phyloP scores from a whole-genome alignment of 1,140 invertebrate genomes.

The Ganaspis sp. region DNA sequence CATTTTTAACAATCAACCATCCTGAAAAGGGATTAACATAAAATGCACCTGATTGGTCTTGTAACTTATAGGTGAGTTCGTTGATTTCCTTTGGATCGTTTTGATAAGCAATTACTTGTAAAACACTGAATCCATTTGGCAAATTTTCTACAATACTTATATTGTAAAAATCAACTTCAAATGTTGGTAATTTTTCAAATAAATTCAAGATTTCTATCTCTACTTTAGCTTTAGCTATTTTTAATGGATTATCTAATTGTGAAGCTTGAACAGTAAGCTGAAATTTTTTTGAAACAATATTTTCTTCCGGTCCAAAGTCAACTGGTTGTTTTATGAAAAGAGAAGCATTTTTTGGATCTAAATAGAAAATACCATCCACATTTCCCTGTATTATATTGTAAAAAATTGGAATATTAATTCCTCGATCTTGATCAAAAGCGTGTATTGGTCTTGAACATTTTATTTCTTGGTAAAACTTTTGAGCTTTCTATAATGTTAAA shows the following conservation, averaged over 20 bases:
- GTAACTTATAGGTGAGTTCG: slow-evolving; percentile 87
- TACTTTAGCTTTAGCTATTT: slow-evolving; percentile 83
- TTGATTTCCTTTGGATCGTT: slow-evolving; percentile 89
- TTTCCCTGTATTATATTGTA: slow-evolving; percentile 88
- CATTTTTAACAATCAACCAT: slow-evolving; percentile 89
- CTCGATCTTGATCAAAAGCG: slow-evolving; percentile 86
- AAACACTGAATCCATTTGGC: slow-evolving; percentile 85
- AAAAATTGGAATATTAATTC: slow-evolving; percentile 81
- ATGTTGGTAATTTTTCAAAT: slow-evolving; percentile 90
- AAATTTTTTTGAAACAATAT: slow-evolving; percentile 86
- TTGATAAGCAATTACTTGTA: slow-evolving; percentile 86
- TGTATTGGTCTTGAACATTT: slow-evolving; percentile 83
- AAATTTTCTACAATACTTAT: slow-evolving; percentile 94
- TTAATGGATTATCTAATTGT: slow-evolving; percentile 86
- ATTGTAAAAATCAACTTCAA: slow-evolving; percentile 92
- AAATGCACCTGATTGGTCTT: slow-evolving; percentile 86
- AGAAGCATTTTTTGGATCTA: slow-evolving; percentile 84
- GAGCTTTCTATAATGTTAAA: neutral
- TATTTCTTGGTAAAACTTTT: slow-evolving; percentile 77
- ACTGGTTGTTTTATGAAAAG: slow-evolving; percentile 87
- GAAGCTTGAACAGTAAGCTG: slow-evolving; percentile 86
- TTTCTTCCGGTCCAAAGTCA: slow-evolving; percentile 83
- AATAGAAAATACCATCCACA: slow-evolving; percentile 82
- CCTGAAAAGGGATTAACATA: slow-evolving; percentile 86
- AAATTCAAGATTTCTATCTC: slow-evolving; percentile 88